Evolutionary conservation across 2,797 vertebrate species (phyloP).

Genomic region (Diplodus sargus): DNA sequence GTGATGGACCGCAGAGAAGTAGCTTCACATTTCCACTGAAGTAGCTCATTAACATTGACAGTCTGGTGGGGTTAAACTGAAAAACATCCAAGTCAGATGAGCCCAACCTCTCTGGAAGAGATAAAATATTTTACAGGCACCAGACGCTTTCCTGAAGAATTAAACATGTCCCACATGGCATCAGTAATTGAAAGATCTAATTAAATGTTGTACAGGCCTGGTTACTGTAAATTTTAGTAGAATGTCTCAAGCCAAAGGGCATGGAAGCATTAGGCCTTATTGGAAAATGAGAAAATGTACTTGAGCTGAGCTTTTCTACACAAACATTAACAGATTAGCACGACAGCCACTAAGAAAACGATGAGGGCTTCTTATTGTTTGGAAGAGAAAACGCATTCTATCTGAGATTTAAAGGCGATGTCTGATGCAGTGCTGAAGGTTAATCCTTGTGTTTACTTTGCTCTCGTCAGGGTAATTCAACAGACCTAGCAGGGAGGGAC

Average conservation of each 20-base stretch:
- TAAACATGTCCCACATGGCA: constrained; percentile 41
- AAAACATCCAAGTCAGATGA: constrained; percentile 1
- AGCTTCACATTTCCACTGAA: constrained; percentile 15
- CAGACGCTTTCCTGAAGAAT: constrained; percentile 48
- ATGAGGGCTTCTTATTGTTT: constrained; percentile 21
- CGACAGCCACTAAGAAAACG: neutral
- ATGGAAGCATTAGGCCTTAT: neutral
- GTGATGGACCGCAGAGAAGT: neutral
- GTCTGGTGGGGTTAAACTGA: neutral
- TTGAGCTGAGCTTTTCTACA: constrained; percentile 5
- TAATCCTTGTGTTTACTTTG: constrained; percentile 64
- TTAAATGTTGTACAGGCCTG: constrained; percentile 56
- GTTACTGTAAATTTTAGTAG: constrained; percentile 31
- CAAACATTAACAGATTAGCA: constrained; percentile 11
- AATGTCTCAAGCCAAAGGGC: constrained; percentile 6
- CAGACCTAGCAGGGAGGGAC: constrained; percentile 18
- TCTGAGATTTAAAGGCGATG: constrained; percentile 39
- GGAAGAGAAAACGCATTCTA: constrained; percentile 33
- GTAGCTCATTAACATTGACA: constrained; percentile 19
- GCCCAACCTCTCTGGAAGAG: constrained; percentile 18
- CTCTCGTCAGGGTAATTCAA: constrained; percentile 26
- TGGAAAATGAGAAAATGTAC: constrained; percentile 4
- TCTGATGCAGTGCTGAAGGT: constrained; percentile 47
- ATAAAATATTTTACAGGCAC: constrained; percentile 45
- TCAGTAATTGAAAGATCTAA: constrained; percentile 41